These are phyloP conservation scores for Microcebus jonahi DNA, from an alignment of 2,113 vertebrate genomes.

Conservation along the genomic window DNA sequence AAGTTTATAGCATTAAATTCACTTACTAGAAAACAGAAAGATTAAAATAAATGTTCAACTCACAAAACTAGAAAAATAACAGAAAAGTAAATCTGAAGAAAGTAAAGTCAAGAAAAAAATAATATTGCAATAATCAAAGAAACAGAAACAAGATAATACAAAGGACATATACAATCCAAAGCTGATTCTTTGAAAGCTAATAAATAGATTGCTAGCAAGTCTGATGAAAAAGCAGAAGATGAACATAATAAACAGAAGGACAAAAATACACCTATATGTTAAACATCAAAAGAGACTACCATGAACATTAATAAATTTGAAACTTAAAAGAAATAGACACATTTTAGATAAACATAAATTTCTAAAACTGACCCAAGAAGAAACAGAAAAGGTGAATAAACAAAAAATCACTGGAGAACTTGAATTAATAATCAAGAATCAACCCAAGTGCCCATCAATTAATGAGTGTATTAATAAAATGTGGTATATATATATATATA, in stretches of 20 bases:
- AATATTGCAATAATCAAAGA: background rate
- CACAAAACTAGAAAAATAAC: background rate
- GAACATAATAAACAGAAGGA: background rate
- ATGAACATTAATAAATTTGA: background rate
- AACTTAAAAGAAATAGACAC: background rate
- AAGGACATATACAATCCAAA: constrained; percentile 10
- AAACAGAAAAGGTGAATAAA: background rate
- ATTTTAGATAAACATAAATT: constrained; percentile 25
- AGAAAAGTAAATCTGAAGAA: constrained; percentile 15
- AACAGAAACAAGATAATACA: background rate
- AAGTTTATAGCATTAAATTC: constrained; percentile 11
- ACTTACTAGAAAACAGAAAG: constrained; percentile 14
- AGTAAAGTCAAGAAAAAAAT: background rate
- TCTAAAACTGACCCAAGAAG: background rate
- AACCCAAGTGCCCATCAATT: too few species aligned
- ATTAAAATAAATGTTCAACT: background rate
- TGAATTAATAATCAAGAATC: background rate
- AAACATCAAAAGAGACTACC: background rate
- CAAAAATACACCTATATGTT: background rate
- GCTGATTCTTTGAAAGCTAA: background rate
- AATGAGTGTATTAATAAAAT: too few species aligned
- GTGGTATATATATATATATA: too few species aligned
- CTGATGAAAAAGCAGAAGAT: background rate
- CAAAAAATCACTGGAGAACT: background rate
- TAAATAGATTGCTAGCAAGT: background rate